Evolutionary conservation across 2,888 invertebrate genomes (phyloP), one percentile per base, ranked within the genome.

Genomic region (Chorisops tibialis): DNA sequence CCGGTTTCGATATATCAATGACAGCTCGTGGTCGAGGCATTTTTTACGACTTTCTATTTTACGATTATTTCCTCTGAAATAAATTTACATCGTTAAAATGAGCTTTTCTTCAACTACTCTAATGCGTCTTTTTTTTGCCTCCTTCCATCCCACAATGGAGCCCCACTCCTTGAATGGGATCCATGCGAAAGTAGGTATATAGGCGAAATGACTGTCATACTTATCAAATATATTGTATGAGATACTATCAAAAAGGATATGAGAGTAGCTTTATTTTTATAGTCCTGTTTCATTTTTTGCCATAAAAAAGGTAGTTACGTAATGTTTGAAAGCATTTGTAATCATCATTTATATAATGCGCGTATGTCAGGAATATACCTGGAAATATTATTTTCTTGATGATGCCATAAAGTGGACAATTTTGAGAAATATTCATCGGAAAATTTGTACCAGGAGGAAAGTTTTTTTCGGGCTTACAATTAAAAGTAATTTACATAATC

Each of bases 41-140:
- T 45, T 41, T 54, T 56, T 56, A 56, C 22, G 56, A 56, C 56
- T 56, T 56, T 56, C 56, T 56, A 56, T 56, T 56, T 56, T 56
- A 56, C 56, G 56, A 56, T 45, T 56, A 56, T 56, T 14, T 18
- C 45, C 45, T 16, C 30, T 30, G 45, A 56, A 45, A 56, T 56
- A 56, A 56, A 45, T 56, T 56, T 45, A 30, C 56, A 56, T 56
- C 56, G 56, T 56, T 56, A 56, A 56, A 56, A 56, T 45, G 56
- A 56, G 45, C 56, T 56, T 56, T 54, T 45, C 43, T 18, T 21
- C 45, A 41, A 56, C 56, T 56, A 19, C 43, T 56, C 56, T 56
- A 56, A 56, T 56, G 35, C 56, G 56, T 24, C n/a, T 19, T 39
- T 56, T 43, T n/a, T 35, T 56, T 30, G 43, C 7, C 18, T 12